phyloP scores from a whole-genome alignment of 2,797 vertebrate genomes.

The Myripristis murdjan region DNA sequence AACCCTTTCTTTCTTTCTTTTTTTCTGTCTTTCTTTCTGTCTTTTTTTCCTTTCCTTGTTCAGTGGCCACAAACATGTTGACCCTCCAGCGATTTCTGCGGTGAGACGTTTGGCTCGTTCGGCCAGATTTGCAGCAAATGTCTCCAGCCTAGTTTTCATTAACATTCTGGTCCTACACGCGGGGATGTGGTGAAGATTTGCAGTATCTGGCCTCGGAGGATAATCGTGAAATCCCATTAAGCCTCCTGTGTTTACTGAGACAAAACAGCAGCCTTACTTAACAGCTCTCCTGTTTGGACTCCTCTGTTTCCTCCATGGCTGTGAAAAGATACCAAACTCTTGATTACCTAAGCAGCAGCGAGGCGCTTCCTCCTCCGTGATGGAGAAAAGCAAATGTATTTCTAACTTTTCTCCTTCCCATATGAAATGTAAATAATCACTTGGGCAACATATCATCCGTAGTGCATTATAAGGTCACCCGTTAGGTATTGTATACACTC shows the following conservation, averaged over 20 bases:
- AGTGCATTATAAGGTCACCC: constrained; percentile 25
- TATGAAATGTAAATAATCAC: not conserved
- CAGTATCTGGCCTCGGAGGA: constrained; percentile 74
- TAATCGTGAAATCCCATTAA: constrained; percentile 82
- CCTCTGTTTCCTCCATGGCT: constrained; percentile 42
- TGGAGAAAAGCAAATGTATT: constrained; percentile 34
- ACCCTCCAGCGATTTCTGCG: constrained; percentile 6
- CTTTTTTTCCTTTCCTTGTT: too few species aligned
- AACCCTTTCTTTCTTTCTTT: constrained; percentile 1
- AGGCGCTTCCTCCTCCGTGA: constrained; percentile 11
- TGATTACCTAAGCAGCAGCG: constrained; percentile 44
- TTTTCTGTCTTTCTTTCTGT: too few species aligned
- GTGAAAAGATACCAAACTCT: constrained; percentile 42
- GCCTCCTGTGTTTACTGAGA: constrained; percentile 79
- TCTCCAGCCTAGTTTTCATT: constrained; percentile 65
- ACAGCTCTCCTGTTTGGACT: constrained; percentile 54
- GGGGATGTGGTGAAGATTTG: constrained; percentile 76
- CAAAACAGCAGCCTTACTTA: constrained; percentile 77
- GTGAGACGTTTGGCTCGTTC: constrained; percentile 39
- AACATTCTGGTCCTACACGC: constrained; percentile 71
- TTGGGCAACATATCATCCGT: constrained; percentile 1
- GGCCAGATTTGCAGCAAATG: constrained; percentile 43
- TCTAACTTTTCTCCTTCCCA: not conserved
- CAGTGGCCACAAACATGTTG: not conserved
- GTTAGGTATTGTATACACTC: constrained; percentile 33